Evolutionary conservation across 1,140 invertebrate genomes (phyloP).

Genomic region (Ooceraea biroi): DNA sequence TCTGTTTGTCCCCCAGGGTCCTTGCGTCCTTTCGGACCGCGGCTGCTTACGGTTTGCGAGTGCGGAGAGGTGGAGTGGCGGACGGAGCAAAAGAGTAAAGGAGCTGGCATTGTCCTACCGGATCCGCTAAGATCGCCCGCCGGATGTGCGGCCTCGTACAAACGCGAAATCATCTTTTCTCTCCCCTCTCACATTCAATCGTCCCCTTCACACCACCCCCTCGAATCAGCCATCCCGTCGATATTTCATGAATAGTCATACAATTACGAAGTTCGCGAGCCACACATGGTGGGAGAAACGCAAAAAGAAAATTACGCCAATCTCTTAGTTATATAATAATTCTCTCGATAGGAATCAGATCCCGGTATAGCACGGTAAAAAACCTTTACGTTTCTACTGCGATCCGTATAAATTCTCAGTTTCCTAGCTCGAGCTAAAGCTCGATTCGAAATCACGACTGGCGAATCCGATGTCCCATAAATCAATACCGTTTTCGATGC

Average conservation of each 20-base stretch:
- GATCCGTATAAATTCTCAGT: not conserved
- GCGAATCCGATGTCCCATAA: not conserved
- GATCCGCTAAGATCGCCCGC: slow-evolving; percentile 70
- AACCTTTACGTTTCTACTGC: not conserved
- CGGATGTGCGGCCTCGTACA: slow-evolving; percentile 70
- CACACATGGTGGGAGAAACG: not conserved
- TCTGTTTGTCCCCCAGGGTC: slow-evolving; percentile 72
- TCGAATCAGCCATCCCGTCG: slow-evolving; percentile 46
- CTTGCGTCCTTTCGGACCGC: slow-evolving; percentile 70
- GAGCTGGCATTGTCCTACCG: slow-evolving; percentile 75
- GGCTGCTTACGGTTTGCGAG: slow-evolving; percentile 50
- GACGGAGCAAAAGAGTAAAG: slow-evolving; percentile 59
- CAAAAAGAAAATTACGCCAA: not conserved
- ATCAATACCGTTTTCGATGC: slow-evolving; percentile 40
- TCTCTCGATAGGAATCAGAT: not conserved
- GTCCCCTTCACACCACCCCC: not conserved
- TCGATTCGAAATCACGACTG: slow-evolving; percentile 1
- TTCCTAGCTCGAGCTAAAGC: slow-evolving; percentile 5
- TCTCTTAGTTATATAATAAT: not conserved
- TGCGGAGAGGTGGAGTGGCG: not conserved
- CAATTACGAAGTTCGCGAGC: slow-evolving; percentile 32
- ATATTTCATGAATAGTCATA: slow-evolving; percentile 71
- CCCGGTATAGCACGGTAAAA: not conserved
- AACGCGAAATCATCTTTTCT: slow-evolving; percentile 60
- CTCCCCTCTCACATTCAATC: not conserved